These are phyloP conservation scores for Drosophila fuyamai DNA, from an alignment of 1,140 invertebrate genomes.

Conservation along the genomic window DNA sequence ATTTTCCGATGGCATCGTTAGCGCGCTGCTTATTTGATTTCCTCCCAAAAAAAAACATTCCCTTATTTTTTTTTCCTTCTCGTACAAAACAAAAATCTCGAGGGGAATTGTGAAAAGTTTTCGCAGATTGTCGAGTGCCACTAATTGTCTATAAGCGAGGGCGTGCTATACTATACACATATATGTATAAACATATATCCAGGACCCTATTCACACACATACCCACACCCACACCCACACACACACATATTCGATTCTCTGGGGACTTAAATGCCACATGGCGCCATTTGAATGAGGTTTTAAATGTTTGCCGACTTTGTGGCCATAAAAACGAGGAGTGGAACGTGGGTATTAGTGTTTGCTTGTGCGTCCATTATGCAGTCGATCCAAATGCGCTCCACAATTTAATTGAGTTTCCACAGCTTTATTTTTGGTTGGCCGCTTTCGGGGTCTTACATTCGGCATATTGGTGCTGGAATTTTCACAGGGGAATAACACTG, in stretches of 20 bases:
- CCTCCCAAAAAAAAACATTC: background rate
- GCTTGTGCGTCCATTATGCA: constrained; percentile 10
- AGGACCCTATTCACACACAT: background rate
- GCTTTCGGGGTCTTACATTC: background rate
- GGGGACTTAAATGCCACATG: constrained; percentile 44
- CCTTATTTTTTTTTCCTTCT: constrained; percentile 2
- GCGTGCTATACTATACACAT: constrained; percentile 2
- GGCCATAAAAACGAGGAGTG: constrained; percentile 28
- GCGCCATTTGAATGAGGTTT: constrained; percentile 52
- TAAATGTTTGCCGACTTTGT: constrained; percentile 49
- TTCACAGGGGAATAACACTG: background rate
- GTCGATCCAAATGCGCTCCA: background rate
- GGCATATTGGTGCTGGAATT: constrained; percentile 2
- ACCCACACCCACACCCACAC: constrained; percentile 7
- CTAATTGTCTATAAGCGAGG: constrained; percentile 53
- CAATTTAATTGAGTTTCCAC: constrained; percentile 13
- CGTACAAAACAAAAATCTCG: constrained; percentile 1
- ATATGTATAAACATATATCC: background rate
- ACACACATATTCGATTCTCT: constrained; percentile 18
- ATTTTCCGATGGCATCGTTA: constrained; percentile 31
- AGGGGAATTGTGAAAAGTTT: constrained; percentile 40
- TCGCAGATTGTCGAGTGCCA: constrained; percentile 43
- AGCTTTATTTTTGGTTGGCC: background rate
- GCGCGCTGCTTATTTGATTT: background rate
- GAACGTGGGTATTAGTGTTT: constrained; percentile 8